Evolutionary conservation across 2,888 invertebrate genomes (phyloP), one percentile per base, ranked within the genome.

Genomic region (Cheilosia urbana): DNA sequence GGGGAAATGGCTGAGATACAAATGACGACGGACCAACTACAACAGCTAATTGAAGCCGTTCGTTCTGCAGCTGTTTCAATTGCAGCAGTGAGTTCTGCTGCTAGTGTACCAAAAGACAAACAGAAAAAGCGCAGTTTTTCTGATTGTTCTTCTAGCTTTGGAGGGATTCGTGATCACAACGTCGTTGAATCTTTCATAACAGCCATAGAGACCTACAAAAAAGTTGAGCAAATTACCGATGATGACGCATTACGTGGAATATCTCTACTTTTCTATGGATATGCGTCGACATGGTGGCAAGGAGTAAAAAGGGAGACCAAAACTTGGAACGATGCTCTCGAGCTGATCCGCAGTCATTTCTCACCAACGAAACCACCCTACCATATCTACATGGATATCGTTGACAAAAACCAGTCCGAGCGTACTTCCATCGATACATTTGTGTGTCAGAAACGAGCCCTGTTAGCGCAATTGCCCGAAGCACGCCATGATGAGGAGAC

Each of bases 361-460:
- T 91, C 91, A 45, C 91, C 91, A 57, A 88, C 89, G 0, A 91
- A 91, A 72, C 91, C 91, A 17, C 85, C 90, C 15, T 91, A 91
- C 60, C 91, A 91, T 87, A 89, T 91, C 40, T 91, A 91, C 84
- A 89, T 90, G 89, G 91, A 91, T 88, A 89, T 91, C 76, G 91
- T 90, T 72, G 89, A 90, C 53, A 83, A 88, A 24, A 90, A 89
- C 47, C 91, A 91, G 58, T 88, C 81, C 0, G 89, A 90, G 19
- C 2, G 5, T 17, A 87, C 87, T 0, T 87, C 88, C 66, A 91
- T 91, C 57, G 91, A 91, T 73, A 89, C 89, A 9, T 91, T 91
- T 57, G 89, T 91, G 37, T 90, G 90, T 2, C 89, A 89, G 63
- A 90, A 91, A 75, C 89, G 91, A 6, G 91, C 91, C 2, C 30